A percentile compares a stretch with the other conserved stretches of the same genome.
Conservation (phyloP, 2,888 invertebrate genomes). For the Leptopilina myrica region DNA sequence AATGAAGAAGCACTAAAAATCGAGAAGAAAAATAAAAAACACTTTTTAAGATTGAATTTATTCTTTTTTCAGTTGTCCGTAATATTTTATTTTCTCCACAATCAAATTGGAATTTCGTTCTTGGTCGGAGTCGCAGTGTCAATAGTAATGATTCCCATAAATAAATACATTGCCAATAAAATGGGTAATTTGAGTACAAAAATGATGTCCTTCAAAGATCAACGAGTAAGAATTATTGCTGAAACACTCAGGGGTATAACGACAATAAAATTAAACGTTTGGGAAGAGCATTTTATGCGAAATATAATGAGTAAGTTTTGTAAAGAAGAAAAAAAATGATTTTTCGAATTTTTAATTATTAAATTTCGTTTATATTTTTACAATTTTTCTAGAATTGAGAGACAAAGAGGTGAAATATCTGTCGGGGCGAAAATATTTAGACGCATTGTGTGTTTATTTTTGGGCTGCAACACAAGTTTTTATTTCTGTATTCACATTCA, state of each 20-base stretch:
- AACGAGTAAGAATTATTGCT: constrained; percentile 89
- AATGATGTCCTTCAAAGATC: constrained; percentile 95
- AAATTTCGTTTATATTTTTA: not conserved
- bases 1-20: no score
- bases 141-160: constrained; percentile 93
- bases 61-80: constrained; percentile 83
- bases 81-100: constrained; percentile 89
- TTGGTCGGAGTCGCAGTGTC: constrained; percentile 93
- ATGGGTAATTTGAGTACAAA: constrained; percentile 91
- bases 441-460: constrained; percentile 98
- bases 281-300: constrained; percentile 92
- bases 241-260: constrained; percentile 93
- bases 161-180: constrained; percentile 91
- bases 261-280: constrained; percentile 93
- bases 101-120: constrained; percentile 93
- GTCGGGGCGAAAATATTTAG: constrained; percentile 93
- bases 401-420: constrained; percentile 86
- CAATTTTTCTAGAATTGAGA: constrained; percentile 79
- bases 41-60: no score
- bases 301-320: constrained; percentile 81
- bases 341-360: not conserved
- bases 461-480: constrained; percentile 99
- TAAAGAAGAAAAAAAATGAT: not conserved
- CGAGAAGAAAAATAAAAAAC: no score
- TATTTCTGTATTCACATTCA: constrained; percentile 90